A percentile compares a stretch with the other conserved stretches of the same genome.
Evolutionary conservation across 1,140 invertebrate genomes (phyloP).

Genomic region (Colletes latitarsis): DNA sequence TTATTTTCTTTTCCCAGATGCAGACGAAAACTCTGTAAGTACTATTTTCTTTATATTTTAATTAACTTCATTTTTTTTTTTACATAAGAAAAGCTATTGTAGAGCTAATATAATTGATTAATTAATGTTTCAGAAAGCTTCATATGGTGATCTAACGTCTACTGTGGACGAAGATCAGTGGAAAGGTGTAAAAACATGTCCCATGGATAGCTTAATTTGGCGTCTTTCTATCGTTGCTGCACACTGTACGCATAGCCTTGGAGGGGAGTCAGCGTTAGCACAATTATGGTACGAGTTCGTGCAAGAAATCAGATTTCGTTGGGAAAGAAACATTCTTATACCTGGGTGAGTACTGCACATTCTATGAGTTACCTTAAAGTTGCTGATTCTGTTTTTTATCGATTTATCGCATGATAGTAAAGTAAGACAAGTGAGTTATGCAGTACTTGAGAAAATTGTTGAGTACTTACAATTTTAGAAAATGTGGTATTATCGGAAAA

Average conservation of each 20-base stretch:
- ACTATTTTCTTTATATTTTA: not conserved
- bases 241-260: constrained; percentile 89
- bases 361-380: too few species aligned
- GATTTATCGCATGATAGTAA: not conserved
- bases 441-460: too few species aligned
- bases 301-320: constrained; percentile 93
- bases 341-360: constrained; percentile 88
- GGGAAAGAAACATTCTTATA: constrained; percentile 91
- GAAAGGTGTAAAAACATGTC: constrained; percentile 88
- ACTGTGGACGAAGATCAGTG: constrained; percentile 74
- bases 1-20: constrained; percentile 95
- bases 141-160: constrained; percentile 69
- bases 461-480: too few species aligned
- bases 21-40: constrained; percentile 84
- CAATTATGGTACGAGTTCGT: constrained; percentile 97
- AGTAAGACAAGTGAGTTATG: not conserved
- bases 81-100: not conserved
- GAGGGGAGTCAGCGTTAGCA: constrained; percentile 90
- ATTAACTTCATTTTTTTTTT: too few species aligned
- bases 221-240: constrained; percentile 90
- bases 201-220: constrained; percentile 90
- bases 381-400: constrained; percentile 54
- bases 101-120: constrained; percentile 27
- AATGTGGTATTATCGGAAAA: too few species aligned
- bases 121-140: constrained; percentile 71